phyloP scores from a whole-genome alignment of 2,888 invertebrate genomes.

The Eupithecia exiguata region DNA sequence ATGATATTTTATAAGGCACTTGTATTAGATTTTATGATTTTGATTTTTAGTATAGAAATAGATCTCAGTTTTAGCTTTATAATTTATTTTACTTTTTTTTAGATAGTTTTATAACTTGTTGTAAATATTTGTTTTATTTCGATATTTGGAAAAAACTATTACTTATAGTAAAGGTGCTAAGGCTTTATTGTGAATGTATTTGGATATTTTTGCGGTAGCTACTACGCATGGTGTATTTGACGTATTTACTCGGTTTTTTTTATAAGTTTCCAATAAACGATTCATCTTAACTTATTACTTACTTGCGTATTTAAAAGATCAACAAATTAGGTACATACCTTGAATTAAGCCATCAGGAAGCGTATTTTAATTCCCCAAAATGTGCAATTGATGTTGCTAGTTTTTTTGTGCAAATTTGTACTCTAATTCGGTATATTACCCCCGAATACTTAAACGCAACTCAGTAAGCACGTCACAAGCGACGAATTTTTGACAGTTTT shows the following conservation, averaged over 20 bases:
- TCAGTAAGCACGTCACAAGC: too few relatives aligned
- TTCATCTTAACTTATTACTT: not conserved
- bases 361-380: too few relatives aligned
- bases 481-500: too few relatives aligned
- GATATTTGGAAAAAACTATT: not conserved
- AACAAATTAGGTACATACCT: not conserved
- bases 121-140: not conserved
- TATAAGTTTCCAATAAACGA: not conserved
- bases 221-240: not conserved
- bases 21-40: conserved; percentile 10
- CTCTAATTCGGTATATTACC: too few relatives aligned
- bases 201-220: not conserved
- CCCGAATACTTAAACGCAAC: too few relatives aligned
- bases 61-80: conserved; percentile 17
- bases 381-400: too few relatives aligned
- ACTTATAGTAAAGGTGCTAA: not conserved
- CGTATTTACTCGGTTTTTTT: not conserved
- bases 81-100: conserved; percentile 7
- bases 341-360: not conserved
- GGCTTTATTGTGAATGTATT: not conserved
- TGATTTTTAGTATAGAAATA: not conserved
- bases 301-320: not conserved
- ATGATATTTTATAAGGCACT: conserved; percentile 30
- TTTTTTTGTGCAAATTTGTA: too few relatives aligned
- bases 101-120: not conserved